These are phyloP conservation scores for Lochmaea crataegi DNA, from an alignment of 2,888 invertebrate species.

Conservation along the genomic window DNA sequence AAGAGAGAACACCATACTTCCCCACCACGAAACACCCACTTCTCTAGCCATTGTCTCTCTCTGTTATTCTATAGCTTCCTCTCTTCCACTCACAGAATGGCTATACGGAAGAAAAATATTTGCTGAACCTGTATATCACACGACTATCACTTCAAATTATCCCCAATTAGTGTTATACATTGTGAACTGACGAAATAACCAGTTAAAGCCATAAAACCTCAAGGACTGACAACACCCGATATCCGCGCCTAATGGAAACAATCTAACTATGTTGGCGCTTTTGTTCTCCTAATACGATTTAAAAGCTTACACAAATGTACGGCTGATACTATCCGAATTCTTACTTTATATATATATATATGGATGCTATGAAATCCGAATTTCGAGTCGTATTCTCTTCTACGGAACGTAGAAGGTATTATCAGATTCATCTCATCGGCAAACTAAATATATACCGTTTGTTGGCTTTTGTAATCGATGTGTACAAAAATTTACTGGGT, in stretches of 20 bases:
- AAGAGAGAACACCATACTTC: no score
- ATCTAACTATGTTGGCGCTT: conserved; percentile 43
- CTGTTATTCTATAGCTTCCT: no score
- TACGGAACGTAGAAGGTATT: conserved; percentile 3
- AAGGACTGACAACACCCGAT: conserved; percentile 9
- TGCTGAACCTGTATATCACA: background rate
- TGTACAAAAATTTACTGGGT: no score
- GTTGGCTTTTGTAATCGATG: background rate
- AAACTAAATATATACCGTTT: conserved; percentile 23
- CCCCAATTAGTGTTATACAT: background rate
- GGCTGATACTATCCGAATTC: conserved; percentile 45
- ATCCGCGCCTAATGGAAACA: conserved; percentile 46
- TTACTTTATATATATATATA: conserved; percentile 47
- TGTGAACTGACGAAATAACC: background rate
- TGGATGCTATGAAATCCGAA: conserved; percentile 48
- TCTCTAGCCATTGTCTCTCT: no score
- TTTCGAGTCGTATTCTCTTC: conserved; percentile 39
- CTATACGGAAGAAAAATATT: no score
- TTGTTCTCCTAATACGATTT: conserved; percentile 51
- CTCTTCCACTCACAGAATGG: no score
- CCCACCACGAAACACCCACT: no score
- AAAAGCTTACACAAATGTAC: conserved; percentile 48
- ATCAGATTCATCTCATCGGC: conserved; percentile 28
- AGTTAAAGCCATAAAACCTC: background rate
- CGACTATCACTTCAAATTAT: background rate